Evolutionary conservation across 2,113 vertebrate species (phyloP), one percentile per base, ranked within the genome.

Genomic region (Platichthys flesus): DNA sequence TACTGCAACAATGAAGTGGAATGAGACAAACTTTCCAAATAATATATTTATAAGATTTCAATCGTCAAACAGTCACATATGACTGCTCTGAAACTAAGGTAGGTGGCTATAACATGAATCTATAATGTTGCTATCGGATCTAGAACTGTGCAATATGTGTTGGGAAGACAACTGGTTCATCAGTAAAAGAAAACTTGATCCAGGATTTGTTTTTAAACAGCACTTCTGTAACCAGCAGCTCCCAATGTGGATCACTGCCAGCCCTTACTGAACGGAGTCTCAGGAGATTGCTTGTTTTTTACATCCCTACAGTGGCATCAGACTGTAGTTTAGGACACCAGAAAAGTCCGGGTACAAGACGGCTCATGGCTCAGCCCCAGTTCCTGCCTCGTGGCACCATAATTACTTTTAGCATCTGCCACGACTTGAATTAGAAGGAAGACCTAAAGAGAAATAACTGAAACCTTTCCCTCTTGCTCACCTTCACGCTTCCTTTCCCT

Each of bases 371-470:
- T 73, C 37, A 70, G 68, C 49, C 66, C 23, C 42, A 31, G 58
- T 69, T 40, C 65, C 52, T 67, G 58, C 31, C 51, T 60, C 28
- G 54, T 40, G 59, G 23, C 58, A 21, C 74, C 57, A 10, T 80
- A 73, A 82, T 85, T 74, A 83, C 74, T 75, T 79, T 81, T 78
- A 73, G 64, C 63, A 67, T 28, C 37, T 13, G 51, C 51, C 54
- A 67, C 24, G 5, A 60, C 54, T 9, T 47, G 74, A 83, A 83
- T 86, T 71, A 78, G 45, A 85, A 70, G 47, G 8, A 62, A 60
- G 71, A 85, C 71, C 68, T n/a, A 14, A 47, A 59, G 72, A n/a
- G 58, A 60, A 65, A 70, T 65, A 85, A 74, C 85, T 86, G 70
- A 67, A 71, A 45, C 3, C 31, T 21, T 47, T 54, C 57, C 51